A percentile compares a stretch with the other conserved stretches of the same genome.
These are phyloP conservation scores for Poecilia wingei DNA, from an alignment of 2,797 vertebrate species.

Conservation along the genomic window DNA sequence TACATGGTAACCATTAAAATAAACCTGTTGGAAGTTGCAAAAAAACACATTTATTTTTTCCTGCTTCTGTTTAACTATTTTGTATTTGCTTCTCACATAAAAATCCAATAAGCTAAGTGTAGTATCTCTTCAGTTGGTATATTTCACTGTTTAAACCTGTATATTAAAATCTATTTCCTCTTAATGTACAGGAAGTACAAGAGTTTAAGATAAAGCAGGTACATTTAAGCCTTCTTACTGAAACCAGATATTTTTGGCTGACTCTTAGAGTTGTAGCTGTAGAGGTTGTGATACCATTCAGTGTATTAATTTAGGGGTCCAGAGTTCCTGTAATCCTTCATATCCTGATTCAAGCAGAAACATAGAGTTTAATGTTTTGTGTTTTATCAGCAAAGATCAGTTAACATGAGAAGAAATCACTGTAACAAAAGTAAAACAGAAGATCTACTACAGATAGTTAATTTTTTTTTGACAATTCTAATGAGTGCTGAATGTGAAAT, in stretches of 20 bases:
- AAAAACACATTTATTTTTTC: neutral
- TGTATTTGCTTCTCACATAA: neutral
- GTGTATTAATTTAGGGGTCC: conserved; percentile 59
- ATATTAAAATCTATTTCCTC: conserved; percentile 13
- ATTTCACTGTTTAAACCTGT: neutral
- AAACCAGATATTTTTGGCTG: conserved; percentile 46
- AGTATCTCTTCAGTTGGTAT: neutral
- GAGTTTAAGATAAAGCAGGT: conserved; percentile 35
- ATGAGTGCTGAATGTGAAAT: neutral
- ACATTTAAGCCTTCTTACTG: conserved; percentile 50
- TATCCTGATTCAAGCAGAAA: conserved; percentile 47
- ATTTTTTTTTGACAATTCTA: neutral
- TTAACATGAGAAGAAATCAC: neutral
- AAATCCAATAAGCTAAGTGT: neutral
- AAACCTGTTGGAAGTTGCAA: neutral
- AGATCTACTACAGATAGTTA: neutral
- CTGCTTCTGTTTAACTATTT: neutral
- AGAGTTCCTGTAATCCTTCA: conserved; percentile 43
- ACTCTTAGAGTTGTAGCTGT: conserved; percentile 33
- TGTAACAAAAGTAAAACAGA: neutral
- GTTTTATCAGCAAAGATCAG: conserved; percentile 9
- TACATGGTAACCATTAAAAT: neutral
- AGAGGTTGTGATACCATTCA: conserved; percentile 37
- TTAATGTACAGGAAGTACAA: conserved; percentile 1
- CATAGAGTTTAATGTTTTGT: neutral